Conservation (phyloP, 2,888 invertebrate genomes). For the Blastobasis adustella region DNA sequence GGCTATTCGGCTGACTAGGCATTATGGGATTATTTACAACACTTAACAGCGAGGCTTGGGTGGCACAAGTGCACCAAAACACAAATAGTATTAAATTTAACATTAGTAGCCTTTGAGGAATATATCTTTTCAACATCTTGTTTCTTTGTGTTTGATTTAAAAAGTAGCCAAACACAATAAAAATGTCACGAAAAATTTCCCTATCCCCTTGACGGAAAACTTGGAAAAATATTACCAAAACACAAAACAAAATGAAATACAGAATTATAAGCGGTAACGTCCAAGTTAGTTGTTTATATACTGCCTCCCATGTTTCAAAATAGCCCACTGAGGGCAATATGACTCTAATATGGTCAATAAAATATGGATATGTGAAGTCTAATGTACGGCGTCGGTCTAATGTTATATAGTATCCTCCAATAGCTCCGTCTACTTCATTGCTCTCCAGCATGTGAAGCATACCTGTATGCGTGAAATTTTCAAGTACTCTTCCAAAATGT, state of each 20-base stretch:
- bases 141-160: conserved; percentile 20
- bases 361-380: conserved; percentile 12
- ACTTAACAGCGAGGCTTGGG: conserved; percentile 29
- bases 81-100: conserved; percentile 21
- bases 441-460: conserved; percentile 19
- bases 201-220: conserved; percentile 18
- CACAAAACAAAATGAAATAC: conserved; percentile 20
- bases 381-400: conserved; percentile 2
- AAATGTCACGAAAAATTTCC: conserved; percentile 11
- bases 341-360: conserved; percentile 10
- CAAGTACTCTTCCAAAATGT: conserved; percentile 21
- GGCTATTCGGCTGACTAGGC: conserved; percentile 17
- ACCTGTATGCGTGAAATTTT: conserved; percentile 14
- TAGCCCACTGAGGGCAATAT: conserved; percentile 6
- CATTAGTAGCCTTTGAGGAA: conserved; percentile 21
- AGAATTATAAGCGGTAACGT: background rate
- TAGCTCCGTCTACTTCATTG: conserved; percentile 25
- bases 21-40: conserved; percentile 24
- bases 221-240: conserved; percentile 13
- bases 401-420: conserved; percentile 21
- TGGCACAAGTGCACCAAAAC: conserved; percentile 25
- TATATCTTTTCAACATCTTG: conserved; percentile 12
- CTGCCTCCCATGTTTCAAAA: conserved; percentile 12
- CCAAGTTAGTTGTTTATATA: conserved; percentile 7
- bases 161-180: conserved; percentile 25